These are phyloP conservation scores for Montipora efflorescens DNA, from an alignment of 64 coral and sea anemone species.

Conservation along the genomic window DNA sequence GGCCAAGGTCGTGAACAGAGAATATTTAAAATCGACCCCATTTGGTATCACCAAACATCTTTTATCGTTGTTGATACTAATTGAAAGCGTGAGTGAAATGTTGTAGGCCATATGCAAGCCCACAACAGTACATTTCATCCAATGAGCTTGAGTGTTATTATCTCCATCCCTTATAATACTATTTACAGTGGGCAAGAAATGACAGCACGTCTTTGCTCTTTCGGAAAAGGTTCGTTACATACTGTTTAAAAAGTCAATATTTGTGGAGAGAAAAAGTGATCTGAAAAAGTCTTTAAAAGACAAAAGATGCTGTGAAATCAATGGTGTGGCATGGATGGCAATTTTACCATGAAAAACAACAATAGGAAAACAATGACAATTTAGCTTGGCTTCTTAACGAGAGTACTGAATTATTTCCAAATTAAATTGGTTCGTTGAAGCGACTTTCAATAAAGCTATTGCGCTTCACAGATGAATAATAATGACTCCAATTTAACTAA, in stretches of 20 bases:
- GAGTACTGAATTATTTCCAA: background rate
- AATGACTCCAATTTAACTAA: background rate
- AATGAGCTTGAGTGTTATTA: constrained; percentile 8
- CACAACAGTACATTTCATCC: background rate
- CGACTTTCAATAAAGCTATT: background rate
- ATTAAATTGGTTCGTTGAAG: background rate
- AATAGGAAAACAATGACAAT: background rate
- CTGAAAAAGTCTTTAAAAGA: background rate
- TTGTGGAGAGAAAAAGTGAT: background rate
- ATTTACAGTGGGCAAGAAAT: background rate
- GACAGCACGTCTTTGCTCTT: background rate
- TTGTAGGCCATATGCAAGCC: too few relatives aligned
- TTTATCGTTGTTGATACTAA: too few relatives aligned
- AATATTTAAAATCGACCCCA: too few relatives aligned
- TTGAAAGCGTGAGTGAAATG: too few relatives aligned
- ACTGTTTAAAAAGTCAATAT: background rate
- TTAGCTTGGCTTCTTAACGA: background rate
- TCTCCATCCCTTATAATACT: background rate
- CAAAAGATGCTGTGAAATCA: background rate
- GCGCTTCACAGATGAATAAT: background rate
- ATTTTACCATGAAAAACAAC: background rate
- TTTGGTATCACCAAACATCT: too few relatives aligned
- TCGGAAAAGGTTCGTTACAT: constrained; percentile 25
- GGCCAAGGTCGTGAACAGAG: too few relatives aligned
- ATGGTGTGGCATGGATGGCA: background rate